A percentile compares a stretch with the other conserved stretches of the same genome.
Evolutionary conservation across 2,797 vertebrate species (phyloP).

Genomic region (Atherinosoma microstoma): DNA sequence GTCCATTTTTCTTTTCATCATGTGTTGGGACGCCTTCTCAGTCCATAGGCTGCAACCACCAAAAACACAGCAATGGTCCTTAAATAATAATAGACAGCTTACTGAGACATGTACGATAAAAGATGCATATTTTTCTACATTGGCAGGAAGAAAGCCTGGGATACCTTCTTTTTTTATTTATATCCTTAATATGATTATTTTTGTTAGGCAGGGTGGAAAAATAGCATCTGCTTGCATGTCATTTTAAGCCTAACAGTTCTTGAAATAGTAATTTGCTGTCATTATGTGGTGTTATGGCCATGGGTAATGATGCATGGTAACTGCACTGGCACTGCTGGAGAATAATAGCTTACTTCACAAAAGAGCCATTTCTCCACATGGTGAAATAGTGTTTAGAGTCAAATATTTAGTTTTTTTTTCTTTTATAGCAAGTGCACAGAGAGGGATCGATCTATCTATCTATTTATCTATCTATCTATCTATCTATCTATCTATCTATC

Average conservation of each 20-base stretch:
- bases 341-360: conserved; percentile 60
- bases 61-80: neutral
- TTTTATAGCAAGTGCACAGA: conserved; percentile 3
- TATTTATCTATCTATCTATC: neutral
- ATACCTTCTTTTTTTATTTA: conserved; percentile 25
- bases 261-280: conserved; percentile 49
- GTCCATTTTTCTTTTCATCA: neutral
- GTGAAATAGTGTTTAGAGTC: conserved; percentile 58
- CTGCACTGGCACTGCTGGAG: conserved; percentile 49
- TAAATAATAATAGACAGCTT: neutral
- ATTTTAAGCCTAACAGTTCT: conserved; percentile 42
- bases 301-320: conserved; percentile 66
- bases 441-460: neutral
- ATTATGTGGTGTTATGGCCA: conserved; percentile 62
- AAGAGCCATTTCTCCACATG: conserved; percentile 63
- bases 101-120: neutral
- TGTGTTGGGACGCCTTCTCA: neutral
- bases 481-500: too few species aligned
- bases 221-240: conserved; percentile 22
- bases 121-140: neutral
- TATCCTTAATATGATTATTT: conserved; percentile 31
- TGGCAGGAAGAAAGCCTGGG: conserved; percentile 1
- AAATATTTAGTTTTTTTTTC: conserved; percentile 41
- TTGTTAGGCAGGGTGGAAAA: conserved; percentile 45
- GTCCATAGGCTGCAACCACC: neutral